Evolutionary conservation across 2,113 vertebrate species (phyloP).

Genomic region (Cisticola juncidis): DNA sequence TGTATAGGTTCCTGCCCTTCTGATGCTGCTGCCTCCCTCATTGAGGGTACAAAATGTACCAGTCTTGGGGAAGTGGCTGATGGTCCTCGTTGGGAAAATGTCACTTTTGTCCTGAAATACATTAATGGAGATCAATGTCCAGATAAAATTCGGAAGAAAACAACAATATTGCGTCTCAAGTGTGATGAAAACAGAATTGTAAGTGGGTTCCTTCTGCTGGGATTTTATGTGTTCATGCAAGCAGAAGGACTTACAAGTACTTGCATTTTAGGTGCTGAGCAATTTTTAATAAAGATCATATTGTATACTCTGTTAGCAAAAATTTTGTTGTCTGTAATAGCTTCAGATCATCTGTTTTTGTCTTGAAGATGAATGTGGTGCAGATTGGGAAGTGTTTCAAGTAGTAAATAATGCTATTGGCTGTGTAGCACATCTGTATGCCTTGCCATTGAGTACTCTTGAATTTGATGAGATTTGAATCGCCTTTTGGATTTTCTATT

Average conservation of each 20-base stretch:
- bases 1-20: slow-evolving; percentile 78
- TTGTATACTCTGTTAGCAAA: not conserved
- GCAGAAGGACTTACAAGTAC: not conserved
- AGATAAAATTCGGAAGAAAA: slow-evolving; percentile 74
- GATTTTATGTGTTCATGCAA: not conserved
- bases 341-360: not conserved
- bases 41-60: slow-evolving; percentile 73
- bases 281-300: not conserved
- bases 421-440: not conserved
- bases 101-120: slow-evolving; percentile 79
- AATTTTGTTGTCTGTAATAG: not conserved
- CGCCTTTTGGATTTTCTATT: not conserved
- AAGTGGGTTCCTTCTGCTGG: not conserved
- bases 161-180: slow-evolving; percentile 84
- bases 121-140: slow-evolving; percentile 82
- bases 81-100: slow-evolving; percentile 71
- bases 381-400: not conserved
- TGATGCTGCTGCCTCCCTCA: slow-evolving; percentile 82
- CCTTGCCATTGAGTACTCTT: not conserved
- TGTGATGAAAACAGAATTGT: slow-evolving; percentile 86
- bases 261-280: not conserved
- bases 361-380: not conserved
- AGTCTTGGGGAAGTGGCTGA: slow-evolving; percentile 83
- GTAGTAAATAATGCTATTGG: not conserved
- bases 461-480: not conserved